phyloP scores from a whole-genome alignment of 1,140 invertebrate genomes.

The Neodiprion pinetum region DNA sequence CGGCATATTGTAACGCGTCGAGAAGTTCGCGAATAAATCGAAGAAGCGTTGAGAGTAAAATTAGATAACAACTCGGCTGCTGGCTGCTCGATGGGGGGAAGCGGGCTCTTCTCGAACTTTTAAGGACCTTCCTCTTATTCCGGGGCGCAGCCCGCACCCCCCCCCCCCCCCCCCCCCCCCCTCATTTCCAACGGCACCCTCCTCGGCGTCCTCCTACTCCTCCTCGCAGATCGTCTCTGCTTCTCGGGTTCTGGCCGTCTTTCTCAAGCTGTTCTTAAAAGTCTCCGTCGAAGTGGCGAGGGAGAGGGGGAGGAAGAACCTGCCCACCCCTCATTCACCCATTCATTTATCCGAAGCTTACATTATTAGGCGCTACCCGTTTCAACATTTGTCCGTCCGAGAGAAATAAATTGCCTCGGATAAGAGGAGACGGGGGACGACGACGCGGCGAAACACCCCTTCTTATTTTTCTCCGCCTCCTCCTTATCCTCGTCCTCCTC shows the following conservation, averaged over 20 bases:
- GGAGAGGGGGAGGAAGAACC: background rate
- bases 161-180: slow-evolving; percentile 26
- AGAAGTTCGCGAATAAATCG: slow-evolving; percentile 64
- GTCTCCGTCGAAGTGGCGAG: background rate
- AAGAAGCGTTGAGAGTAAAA: slow-evolving; percentile 64
- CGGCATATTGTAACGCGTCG: slow-evolving; percentile 62
- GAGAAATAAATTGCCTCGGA: slow-evolving; percentile 47
- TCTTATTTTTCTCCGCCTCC: too few relatives aligned
- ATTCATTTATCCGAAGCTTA: slow-evolving; percentile 49
- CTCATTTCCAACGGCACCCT: slow-evolving; percentile 12
- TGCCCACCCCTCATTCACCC: slow-evolving; percentile 34
- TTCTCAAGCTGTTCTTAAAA: too few relatives aligned
- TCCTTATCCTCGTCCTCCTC: too few relatives aligned
- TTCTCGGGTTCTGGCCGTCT: slow-evolving; percentile 13
- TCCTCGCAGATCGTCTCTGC: slow-evolving; percentile 24
- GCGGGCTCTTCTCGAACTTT: slow-evolving; percentile 56
- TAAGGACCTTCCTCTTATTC: slow-evolving; percentile 58
- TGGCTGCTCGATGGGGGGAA: slow-evolving; percentile 22
- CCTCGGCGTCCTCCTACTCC: slow-evolving; percentile 27
- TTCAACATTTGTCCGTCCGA: slow-evolving; percentile 49
- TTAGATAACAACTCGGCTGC: slow-evolving; percentile 60
- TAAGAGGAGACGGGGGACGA: background rate
- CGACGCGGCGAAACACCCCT: too few relatives aligned
- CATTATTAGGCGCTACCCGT: slow-evolving; percentile 53
- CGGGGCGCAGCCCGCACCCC: slow-evolving; percentile 27